Percentiles rank a stretch among this genome's conserved stretches.
These are phyloP conservation scores for Scaptomyza parva DNA, from an alignment of 2,888 invertebrate genomes.

Conservation along the genomic window DNA sequence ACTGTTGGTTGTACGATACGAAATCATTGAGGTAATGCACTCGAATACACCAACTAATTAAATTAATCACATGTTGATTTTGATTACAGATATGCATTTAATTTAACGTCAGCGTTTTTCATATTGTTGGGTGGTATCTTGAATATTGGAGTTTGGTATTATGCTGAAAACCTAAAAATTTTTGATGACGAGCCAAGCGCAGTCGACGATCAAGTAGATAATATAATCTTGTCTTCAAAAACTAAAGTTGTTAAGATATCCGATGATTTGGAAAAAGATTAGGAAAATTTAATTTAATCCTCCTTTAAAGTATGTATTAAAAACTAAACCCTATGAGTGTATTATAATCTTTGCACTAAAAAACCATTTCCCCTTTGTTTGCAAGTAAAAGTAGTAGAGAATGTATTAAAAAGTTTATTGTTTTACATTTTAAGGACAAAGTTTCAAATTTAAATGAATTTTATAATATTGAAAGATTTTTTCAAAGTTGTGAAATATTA, in stretches of 20 bases:
- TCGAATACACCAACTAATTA: background rate
- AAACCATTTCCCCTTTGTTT: background rate
- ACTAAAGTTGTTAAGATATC: slow-evolving; percentile 9
- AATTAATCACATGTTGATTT: background rate
- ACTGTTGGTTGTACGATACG: slow-evolving; percentile 91
- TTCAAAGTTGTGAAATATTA: background rate
- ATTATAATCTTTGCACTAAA: background rate
- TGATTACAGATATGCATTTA: slow-evolving; percentile 85
- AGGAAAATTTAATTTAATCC: background rate
- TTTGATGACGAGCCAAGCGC: slow-evolving; percentile 86
- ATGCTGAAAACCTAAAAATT: slow-evolving; percentile 88
- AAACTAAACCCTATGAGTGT: slow-evolving; percentile 14
- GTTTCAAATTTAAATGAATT: background rate
- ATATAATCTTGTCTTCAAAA: background rate
- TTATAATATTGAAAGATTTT: background rate
- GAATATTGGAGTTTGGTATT: slow-evolving; percentile 88
- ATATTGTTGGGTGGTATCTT: slow-evolving; percentile 87
- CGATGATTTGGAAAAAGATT: background rate
- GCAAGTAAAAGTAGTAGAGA: background rate
- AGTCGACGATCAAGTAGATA: slow-evolving; percentile 2
- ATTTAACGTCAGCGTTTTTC: slow-evolving; percentile 88
- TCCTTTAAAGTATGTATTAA: background rate
- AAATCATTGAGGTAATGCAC: slow-evolving; percentile 85
- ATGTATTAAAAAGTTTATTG: background rate
- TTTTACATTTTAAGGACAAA: background rate